Percentiles rank a stretch among this genome's conserved stretches.
Evolutionary conservation across 2,888 invertebrate species (phyloP).

Genomic region (Microplitis manilae): DNA sequence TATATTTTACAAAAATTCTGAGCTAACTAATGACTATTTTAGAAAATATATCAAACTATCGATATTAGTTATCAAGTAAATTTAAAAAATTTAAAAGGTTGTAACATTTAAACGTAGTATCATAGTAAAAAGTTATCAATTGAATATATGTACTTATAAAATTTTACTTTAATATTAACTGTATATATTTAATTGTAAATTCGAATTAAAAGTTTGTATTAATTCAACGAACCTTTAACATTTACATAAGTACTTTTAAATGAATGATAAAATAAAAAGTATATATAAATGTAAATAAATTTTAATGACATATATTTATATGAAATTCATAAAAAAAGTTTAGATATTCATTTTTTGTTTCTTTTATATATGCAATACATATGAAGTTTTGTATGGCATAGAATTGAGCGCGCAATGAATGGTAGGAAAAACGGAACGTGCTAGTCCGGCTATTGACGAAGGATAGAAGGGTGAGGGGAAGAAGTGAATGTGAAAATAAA

Average conservation of each 20-base stretch:
- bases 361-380: conserved; percentile 20
- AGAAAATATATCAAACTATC: no score
- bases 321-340: not conserved
- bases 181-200: not conserved
- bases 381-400: conserved; percentile 1
- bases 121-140: not conserved
- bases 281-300: not conserved
- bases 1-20: no score
- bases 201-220: not conserved
- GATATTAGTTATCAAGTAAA: no score
- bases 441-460: conserved; percentile 30
- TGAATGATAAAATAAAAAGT: not conserved
- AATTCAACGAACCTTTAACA: not conserved
- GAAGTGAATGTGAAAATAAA: conserved; percentile 40
- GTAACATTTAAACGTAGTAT: not conserved
- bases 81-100: no score
- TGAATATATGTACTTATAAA: not conserved
- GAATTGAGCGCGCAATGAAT: conserved; percentile 29
- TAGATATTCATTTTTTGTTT: conserved; percentile 9
- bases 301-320: not conserved
- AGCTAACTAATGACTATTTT: no score
- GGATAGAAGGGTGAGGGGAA: conserved; percentile 39
- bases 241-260: not conserved
- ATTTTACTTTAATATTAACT: not conserved
- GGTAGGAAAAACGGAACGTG: conserved; percentile 36